phyloP scores from a whole-genome alignment of 2,888 invertebrate genomes.

The Seira ritae region DNA sequence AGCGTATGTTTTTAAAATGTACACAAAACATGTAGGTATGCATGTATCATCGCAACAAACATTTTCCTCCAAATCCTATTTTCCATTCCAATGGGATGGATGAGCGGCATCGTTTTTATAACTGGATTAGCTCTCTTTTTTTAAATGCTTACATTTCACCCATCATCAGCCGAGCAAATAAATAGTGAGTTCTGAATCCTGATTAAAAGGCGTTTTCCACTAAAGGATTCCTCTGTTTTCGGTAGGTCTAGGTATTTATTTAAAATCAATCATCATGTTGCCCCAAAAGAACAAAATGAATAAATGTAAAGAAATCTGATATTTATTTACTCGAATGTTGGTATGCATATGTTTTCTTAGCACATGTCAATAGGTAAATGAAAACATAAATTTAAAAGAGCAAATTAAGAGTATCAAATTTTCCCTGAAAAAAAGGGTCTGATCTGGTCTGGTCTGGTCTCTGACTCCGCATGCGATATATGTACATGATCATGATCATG shows the following conservation, averaged over 20 bases:
- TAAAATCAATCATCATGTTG: no score
- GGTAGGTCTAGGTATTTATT: no score
- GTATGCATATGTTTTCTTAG: neutral
- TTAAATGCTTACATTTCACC: no score
- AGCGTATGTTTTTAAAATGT: neutral
- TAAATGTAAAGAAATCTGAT: no score
- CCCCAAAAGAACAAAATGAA: no score
- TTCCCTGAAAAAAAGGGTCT: neutral
- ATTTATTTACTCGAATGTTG: no score
- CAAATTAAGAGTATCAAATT: slow-evolving; percentile 15
- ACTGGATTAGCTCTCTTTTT: neutral
- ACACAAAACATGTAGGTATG: neutral
- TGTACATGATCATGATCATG: neutral
- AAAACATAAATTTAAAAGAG: neutral
- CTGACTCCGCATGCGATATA: neutral
- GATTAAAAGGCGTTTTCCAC: no score
- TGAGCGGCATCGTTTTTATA: neutral
- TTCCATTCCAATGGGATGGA: slow-evolving; percentile 15
- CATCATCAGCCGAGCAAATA: no score
- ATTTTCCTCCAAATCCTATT: neutral
- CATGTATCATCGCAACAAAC: neutral
- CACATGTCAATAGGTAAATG: neutral
- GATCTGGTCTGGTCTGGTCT: neutral
- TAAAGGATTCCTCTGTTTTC: no score
- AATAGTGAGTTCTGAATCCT: no score